phyloP scores from a whole-genome alignment of 2,888 invertebrate genomes.

The Hyposoter didymator region DNA sequence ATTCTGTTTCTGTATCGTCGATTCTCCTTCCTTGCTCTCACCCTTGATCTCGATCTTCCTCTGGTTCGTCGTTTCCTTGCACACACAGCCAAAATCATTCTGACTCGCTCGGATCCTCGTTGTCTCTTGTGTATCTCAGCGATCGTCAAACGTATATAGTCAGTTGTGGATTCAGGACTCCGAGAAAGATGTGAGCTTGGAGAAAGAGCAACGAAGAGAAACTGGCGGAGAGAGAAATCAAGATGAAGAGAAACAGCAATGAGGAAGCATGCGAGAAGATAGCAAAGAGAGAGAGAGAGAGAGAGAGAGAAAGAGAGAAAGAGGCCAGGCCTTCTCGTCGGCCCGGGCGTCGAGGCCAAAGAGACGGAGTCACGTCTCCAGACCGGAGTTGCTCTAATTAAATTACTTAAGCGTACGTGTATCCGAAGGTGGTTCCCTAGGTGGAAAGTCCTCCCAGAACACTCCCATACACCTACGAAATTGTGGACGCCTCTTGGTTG shows the following conservation, averaged over 20 bases:
- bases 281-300: conserved; percentile 69
- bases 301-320: conserved; percentile 60
- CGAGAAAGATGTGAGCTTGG: conserved; percentile 78
- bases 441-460: conserved; percentile 47
- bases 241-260: conserved; percentile 81
- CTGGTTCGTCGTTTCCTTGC: conserved; percentile 48
- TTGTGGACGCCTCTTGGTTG: conserved; percentile 63
- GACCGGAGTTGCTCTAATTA: conserved; percentile 84
- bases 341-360: conserved; percentile 76
- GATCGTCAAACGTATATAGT: conserved; percentile 27
- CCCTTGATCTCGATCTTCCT: conserved; percentile 44
- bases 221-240: conserved; percentile 71
- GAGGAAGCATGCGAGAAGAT: conserved; percentile 75
- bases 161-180: conserved; percentile 26
- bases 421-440: conserved; percentile 78
- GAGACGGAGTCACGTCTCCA: conserved; percentile 83
- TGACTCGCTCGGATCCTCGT: conserved; percentile 67
- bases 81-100: conserved; percentile 53
- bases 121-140: conserved; percentile 50
- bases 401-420: conserved; percentile 84
- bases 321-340: conserved; percentile 81
- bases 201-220: conserved; percentile 58
- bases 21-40: conserved; percentile 9
- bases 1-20: conserved; percentile 58
- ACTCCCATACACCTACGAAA: conserved; percentile 30